Evolutionary conservation across 2,888 invertebrate genomes (phyloP).

Genomic region (Synergus laeviventris): DNA sequence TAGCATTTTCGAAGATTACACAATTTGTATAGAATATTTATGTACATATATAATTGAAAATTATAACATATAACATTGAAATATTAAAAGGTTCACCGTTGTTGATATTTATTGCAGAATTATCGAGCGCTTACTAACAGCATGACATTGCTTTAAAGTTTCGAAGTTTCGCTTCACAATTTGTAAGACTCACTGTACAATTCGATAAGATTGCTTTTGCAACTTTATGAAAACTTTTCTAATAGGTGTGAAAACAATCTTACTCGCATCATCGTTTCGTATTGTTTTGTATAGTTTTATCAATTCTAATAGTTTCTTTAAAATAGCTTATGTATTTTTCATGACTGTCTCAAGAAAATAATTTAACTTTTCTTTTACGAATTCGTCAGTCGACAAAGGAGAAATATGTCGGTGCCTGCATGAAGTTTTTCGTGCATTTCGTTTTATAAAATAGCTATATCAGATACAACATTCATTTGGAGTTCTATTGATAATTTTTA

Average conservation of each 20-base stretch:
- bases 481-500: neutral
- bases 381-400: slow-evolving; percentile 45
- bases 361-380: slow-evolving; percentile 19
- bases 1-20: slow-evolving; percentile 55
- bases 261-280: neutral
- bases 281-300: neutral
- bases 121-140: slow-evolving; percentile 68
- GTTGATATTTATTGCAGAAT: slow-evolving; percentile 41
- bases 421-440: slow-evolving; percentile 49
- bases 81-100: slow-evolving; percentile 33
- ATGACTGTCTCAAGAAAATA: neutral
- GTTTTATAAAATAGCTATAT: neutral
- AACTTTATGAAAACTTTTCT: neutral
- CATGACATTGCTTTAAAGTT: slow-evolving; percentile 68
- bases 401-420: slow-evolving; percentile 73
- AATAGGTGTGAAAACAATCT: neutral
- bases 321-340: slow-evolving; percentile 18
- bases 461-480: neutral
- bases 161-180: slow-evolving; percentile 18
- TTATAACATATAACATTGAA: slow-evolving; percentile 43
- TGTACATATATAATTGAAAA: slow-evolving; percentile 61
- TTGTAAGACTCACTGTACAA: neutral
- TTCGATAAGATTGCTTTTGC: neutral
- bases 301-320: neutral
- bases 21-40: slow-evolving; percentile 66